Percentiles rank a stretch among this genome's conserved stretches.
These are phyloP conservation scores for Trematocara stigmaticum DNA, from an alignment of 2,113 vertebrate genomes.

Conservation along the genomic window DNA sequence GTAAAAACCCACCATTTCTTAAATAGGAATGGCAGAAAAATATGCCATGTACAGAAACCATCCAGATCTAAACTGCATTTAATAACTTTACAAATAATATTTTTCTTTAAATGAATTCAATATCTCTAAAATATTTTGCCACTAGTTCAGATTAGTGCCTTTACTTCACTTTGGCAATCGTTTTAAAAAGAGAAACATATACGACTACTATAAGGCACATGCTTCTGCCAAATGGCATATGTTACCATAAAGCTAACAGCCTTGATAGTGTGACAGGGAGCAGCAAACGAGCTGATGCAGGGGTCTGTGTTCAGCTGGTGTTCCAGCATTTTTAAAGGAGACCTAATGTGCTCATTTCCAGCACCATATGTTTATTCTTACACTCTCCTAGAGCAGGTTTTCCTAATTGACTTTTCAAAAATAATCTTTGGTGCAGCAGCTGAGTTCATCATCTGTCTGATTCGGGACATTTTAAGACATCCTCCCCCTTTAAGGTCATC, in stretches of 20 bases:
- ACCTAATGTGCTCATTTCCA: not conserved
- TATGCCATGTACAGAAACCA: not conserved
- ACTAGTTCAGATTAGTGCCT: not conserved
- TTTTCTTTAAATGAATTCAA: not conserved
- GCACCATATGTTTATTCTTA: not conserved
- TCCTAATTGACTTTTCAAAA: not conserved
- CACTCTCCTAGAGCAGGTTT: not conserved
- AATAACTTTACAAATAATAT: not conserved
- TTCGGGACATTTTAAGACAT: accelerated
- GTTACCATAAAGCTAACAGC: not conserved
- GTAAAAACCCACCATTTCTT: not conserved
- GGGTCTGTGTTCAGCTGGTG: not conserved
- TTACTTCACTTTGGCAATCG: not conserved
- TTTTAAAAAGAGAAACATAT: not conserved
- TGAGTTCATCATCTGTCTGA: not conserved
- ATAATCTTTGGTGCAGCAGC: not conserved
- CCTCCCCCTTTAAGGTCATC: not conserved
- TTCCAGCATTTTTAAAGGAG: not conserved
- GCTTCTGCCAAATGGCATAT: not conserved
- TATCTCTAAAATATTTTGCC: not conserved
- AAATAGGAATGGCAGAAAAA: not conserved
- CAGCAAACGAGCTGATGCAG: not conserved
- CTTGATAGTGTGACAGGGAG: not conserved
- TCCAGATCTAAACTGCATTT: not conserved
- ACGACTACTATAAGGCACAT: not conserved